Base-by-base conservation (phyloP, 2,888 invertebrate species). In the Agonopterix heracliana region DNA sequence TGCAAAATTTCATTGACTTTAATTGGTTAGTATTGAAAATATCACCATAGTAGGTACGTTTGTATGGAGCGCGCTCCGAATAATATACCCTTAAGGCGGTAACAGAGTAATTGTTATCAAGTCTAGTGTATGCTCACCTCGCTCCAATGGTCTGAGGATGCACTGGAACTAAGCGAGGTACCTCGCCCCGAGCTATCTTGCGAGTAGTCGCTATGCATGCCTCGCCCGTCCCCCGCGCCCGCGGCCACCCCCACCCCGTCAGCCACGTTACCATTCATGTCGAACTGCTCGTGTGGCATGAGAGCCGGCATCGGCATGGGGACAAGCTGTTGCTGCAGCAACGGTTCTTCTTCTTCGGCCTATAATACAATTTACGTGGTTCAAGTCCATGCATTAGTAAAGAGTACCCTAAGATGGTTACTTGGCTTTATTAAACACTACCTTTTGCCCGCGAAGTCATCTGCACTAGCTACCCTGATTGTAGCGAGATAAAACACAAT, bases 151-250 rank as follows among this genome's bases (percentile, higher is more conserved):
- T 69, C 78, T 2, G 85, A 80, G 2, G 83, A 81, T 1, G 75
- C 67, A 53, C 72, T 85, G 3, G 87, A 84, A 35, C 78, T 83
- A 0, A 81, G 54, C 0, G 87, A 81, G 0, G 82, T 76, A 9
- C 82, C 88, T 11, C 73, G 65, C 0, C 87, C 87, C 1, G 88
- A 88, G 55, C 85, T 88, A 52, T 83, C 82, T 51, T 78, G 81
- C 2, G 86, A 86, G 38, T 71, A 66, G 57, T 86, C 81, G 50
- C 87, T 87, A 59, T 88, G 89, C 40, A 89, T 81, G 3, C 89
- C 88, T 11, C 77, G 64, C 0, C 89, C 88, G 50, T 88, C 89
- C 0, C 88, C 88, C 1, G 86, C 87, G 2, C 87, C 87, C 1
- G 82, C 78, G 1, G 73, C 71, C 0, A 64, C 63, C 0, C 73